These are phyloP conservation scores for Chamaedrilus cognettii DNA, from an alignment of 2,888 invertebrate genomes.

Conservation along the genomic window DNA sequence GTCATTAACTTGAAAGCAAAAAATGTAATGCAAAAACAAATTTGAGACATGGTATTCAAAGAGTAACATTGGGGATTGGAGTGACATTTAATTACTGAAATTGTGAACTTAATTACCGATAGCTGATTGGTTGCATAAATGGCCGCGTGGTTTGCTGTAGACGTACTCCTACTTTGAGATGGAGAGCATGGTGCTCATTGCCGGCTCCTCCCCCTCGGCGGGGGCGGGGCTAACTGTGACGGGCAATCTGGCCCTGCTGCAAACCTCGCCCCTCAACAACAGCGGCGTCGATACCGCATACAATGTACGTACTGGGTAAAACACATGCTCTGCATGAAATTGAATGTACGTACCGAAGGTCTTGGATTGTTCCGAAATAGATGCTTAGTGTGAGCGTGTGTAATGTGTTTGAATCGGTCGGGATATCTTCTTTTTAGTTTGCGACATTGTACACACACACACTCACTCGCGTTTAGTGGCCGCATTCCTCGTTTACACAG, in stretches of 20 bases:
- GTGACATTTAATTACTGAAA: neutral
- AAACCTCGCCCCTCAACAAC: slow-evolving; percentile 59
- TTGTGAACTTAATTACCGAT: neutral
- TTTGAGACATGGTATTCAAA: neutral
- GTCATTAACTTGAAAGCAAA: neutral
- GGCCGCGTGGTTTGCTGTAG: slow-evolving; percentile 39
- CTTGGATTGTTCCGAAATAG: too few species aligned
- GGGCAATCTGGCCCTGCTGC: slow-evolving; percentile 60
- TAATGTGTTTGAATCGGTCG: too few species aligned
- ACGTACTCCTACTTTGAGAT: slow-evolving; percentile 60
- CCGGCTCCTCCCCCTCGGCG: slow-evolving; percentile 53
- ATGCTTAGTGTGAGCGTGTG: too few species aligned
- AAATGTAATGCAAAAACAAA: too few species aligned
- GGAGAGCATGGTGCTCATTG: slow-evolving; percentile 61
- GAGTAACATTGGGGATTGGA: slow-evolving; percentile 1
- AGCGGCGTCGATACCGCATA: slow-evolving; percentile 64
- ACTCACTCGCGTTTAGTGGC: too few species aligned
- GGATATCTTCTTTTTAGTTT: too few species aligned
- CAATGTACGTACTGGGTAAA: slow-evolving; percentile 60
- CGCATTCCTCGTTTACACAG: too few species aligned
- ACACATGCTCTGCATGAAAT: too few species aligned
- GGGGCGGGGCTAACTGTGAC: slow-evolving; percentile 59
- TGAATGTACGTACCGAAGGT: too few species aligned
- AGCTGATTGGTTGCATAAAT: neutral
- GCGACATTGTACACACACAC: slow-evolving; percentile 64